Conservation (phyloP, 2,888 invertebrate species). For the Polyommatus iphigenia region DNA sequence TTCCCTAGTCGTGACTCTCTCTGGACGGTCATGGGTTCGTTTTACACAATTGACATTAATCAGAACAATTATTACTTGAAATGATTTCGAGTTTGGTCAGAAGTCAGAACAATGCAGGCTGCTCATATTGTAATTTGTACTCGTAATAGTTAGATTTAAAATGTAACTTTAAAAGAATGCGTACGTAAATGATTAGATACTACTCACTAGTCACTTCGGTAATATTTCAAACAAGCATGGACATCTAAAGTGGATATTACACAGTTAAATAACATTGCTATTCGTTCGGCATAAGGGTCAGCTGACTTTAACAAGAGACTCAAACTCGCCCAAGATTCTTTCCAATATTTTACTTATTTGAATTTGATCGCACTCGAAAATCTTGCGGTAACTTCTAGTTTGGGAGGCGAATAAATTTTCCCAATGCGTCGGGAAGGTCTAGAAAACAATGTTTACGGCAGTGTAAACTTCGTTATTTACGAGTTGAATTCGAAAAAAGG, state of each 20-base stretch:
- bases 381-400: conserved; percentile 29
- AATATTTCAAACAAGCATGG: not conserved
- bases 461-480: conserved; percentile 27
- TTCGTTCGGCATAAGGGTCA: not conserved
- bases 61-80: too few relatives aligned
- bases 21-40: too few relatives aligned
- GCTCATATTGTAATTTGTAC: too few relatives aligned
- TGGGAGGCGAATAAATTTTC: conserved; percentile 24
- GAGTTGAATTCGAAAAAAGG: conserved; percentile 25
- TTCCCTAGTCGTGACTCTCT: too few relatives aligned
- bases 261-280: not conserved
- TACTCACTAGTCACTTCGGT: too few relatives aligned
- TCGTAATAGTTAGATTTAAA: too few relatives aligned
- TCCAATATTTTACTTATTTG: conserved; percentile 18
- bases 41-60: too few relatives aligned
- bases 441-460: conserved; percentile 28
- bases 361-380: conserved; percentile 26
- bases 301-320: not conserved
- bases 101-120: too few relatives aligned
- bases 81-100: too few relatives aligned
- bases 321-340: not conserved
- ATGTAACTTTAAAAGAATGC: too few relatives aligned
- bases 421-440: conserved; percentile 14
- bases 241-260: not conserved
- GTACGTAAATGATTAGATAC: too few relatives aligned